Base-by-base conservation (phyloP, 2,888 invertebrate genomes). In the Acleris emargana region DNA sequence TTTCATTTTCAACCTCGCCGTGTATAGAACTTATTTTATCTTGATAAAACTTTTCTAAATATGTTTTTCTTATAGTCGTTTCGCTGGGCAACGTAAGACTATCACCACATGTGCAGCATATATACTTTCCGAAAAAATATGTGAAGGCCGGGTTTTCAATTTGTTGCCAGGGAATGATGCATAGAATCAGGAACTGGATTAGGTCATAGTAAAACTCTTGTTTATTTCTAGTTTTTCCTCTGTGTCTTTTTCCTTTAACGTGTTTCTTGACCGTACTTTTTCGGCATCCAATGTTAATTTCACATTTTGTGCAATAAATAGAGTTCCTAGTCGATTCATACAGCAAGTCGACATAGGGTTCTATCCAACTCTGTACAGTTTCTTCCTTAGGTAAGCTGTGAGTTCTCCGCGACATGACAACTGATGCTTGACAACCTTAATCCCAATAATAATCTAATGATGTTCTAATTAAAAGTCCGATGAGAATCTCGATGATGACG, bases 241-340 rank as follows among this genome's bases (percentile, higher is more conserved):
- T 42, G 38, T 58, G 58, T 17, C 4, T 9, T 11, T 3, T 2
- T 17, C 58, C 50, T 22, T 38, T 4, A 17, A 58, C 20, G 22
- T 58, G 58, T n/a, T n/a, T 22, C 5, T 50, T 50, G 1, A 58
- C 58, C 4, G 22, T 22, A 58, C 50, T 51, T 42, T 51, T 50
- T 58, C 42, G 6, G 3, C 58, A 58, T 16, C 58, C 50, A 25
- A 58, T 22, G 38, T 50, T 22, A 5, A 22, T 13, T 51, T 38
- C 58, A 58, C 58, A 58, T n/a, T 58, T 58, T 11, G 42, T 58
- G 11, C 58, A 58, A 49, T 58, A 42, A 2, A 58, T 58, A 0
- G 16, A 58, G 16, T 22, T 6, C n/a, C 42, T 20, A 6, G 58
- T 58, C 49, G 58, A 58, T 9, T 57, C 45, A 28, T 47, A 47